phyloP scores from a whole-genome alignment of 2,797 vertebrate genomes.

The Lithobates sylvaticus region DNA sequence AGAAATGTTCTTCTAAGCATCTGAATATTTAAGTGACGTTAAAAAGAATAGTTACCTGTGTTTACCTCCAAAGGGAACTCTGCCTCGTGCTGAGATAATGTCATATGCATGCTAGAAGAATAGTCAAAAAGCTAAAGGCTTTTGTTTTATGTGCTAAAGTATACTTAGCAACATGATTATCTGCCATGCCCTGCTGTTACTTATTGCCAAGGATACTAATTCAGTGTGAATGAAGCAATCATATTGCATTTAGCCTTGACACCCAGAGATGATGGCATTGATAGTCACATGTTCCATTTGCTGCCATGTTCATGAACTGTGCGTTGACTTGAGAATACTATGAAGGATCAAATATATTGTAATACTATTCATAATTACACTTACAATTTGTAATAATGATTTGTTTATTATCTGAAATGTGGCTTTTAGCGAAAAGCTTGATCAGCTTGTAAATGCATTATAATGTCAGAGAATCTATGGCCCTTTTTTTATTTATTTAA shows the following conservation, averaged over 20 bases:
- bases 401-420: no score
- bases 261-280: background rate
- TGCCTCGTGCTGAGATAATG: slow-evolving; percentile 51
- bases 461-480: no score
- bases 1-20: background rate
- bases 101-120: slow-evolving; percentile 25
- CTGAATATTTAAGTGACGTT: slow-evolving; percentile 20
- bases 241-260: slow-evolving; percentile 38
- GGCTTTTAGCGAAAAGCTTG: no score
- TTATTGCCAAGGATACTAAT: slow-evolving; percentile 46
- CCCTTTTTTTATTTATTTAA: no score
- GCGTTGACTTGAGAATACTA: background rate
- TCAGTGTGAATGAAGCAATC: slow-evolving; percentile 46
- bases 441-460: no score
- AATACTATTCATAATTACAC: background rate
- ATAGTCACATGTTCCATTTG: slow-evolving; percentile 24
- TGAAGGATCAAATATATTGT: background rate
- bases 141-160: slow-evolving; percentile 14
- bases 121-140: slow-evolving; percentile 16
- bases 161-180: slow-evolving; percentile 33
- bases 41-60: slow-evolving; percentile 2
- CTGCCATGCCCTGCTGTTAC: slow-evolving; percentile 18
- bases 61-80: slow-evolving; percentile 1
- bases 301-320: background rate
- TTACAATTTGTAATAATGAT: no score